A percentile compares a stretch with the other conserved stretches of the same genome.
Evolutionary conservation across 1,140 invertebrate species (phyloP).

Genomic region (Heliconius hermathena): DNA sequence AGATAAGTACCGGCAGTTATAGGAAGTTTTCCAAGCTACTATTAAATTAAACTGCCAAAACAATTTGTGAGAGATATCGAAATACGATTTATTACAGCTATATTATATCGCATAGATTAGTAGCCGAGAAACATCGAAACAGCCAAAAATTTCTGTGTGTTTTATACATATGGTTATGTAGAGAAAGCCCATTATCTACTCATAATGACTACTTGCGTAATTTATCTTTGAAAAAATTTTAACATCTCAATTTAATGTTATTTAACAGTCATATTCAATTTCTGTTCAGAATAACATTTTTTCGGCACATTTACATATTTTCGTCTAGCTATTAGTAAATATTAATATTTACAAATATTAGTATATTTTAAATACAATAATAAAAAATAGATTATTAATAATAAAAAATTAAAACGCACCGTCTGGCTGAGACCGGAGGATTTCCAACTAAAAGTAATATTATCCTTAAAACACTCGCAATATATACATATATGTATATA

Average conservation of each 20-base stretch:
- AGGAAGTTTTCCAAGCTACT: constrained; percentile 6
- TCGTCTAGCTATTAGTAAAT: neutral
- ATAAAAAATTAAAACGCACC: constrained; percentile 29
- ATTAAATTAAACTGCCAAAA: constrained; percentile 9
- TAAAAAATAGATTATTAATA: neutral
- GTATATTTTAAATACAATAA: neutral
- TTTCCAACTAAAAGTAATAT: constrained; percentile 31
- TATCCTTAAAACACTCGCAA: constrained; percentile 43
- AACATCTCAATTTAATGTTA: constrained; percentile 14
- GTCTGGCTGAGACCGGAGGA: constrained; percentile 18
- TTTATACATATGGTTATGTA: constrained; percentile 44
- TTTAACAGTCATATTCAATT: neutral
- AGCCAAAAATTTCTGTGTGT: constrained; percentile 22
- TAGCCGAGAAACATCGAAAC: neutral
- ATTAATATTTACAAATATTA: neutral
- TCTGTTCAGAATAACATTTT: neutral
- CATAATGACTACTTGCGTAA: constrained; percentile 52
- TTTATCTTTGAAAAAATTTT: constrained; percentile 47
- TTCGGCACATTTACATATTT: neutral
- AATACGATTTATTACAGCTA: neutral
- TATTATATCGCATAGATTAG: neutral
- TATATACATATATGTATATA: constrained; percentile 9
- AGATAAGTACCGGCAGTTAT: constrained; percentile 10
- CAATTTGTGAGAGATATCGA: constrained; percentile 4
- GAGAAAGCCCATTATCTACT: constrained; percentile 60